A percentile compares a stretch with the other conserved stretches of the same genome.
Conservation (phyloP, 2,797 vertebrate genomes). For the Poeciliopsis paucimaculata region DNA sequence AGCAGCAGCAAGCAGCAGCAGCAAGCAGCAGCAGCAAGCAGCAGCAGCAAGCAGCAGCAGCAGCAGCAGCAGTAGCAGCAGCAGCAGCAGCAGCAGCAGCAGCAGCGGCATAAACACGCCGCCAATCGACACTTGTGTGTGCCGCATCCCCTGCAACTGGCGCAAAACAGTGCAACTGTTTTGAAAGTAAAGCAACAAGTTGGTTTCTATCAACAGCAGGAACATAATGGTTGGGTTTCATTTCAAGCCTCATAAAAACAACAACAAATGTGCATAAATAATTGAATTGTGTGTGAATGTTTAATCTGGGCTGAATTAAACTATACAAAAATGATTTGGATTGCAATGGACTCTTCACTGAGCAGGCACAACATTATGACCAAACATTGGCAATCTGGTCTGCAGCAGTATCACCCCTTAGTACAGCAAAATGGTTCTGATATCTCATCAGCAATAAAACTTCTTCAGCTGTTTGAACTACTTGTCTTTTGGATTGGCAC, state of each 20-base stretch:
- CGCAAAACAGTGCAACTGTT: conserved; percentile 7
- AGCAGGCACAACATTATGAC: neutral
- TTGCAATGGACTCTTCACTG: neutral
- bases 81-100: conserved; percentile 17
- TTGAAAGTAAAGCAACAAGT: conserved; percentile 1
- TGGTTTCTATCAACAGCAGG: neutral
- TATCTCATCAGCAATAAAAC: neutral
- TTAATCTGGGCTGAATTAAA: neutral
- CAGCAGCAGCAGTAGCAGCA: neutral
- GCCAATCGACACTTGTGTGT: conserved; percentile 36
- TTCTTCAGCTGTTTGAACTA: neutral
- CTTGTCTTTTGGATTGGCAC: neutral
- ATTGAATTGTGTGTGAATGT: neutral
- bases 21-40: conserved; percentile 19
- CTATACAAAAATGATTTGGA: neutral
- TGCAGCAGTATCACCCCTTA: neutral
- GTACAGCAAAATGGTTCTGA: neutral
- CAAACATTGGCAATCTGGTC: neutral
- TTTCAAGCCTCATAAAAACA: neutral
- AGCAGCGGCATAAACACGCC: conserved; percentile 46
- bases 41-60: conserved; percentile 36
- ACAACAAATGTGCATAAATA: neutral
- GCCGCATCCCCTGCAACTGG: conserved; percentile 33
- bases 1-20: conserved; percentile 20
- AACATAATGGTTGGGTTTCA: neutral